Percentiles rank a stretch among this genome's conserved stretches.
These are phyloP conservation scores for Micrastur ruficollis DNA, from an alignment of 2,797 vertebrate species.

Conservation along the genomic window DNA sequence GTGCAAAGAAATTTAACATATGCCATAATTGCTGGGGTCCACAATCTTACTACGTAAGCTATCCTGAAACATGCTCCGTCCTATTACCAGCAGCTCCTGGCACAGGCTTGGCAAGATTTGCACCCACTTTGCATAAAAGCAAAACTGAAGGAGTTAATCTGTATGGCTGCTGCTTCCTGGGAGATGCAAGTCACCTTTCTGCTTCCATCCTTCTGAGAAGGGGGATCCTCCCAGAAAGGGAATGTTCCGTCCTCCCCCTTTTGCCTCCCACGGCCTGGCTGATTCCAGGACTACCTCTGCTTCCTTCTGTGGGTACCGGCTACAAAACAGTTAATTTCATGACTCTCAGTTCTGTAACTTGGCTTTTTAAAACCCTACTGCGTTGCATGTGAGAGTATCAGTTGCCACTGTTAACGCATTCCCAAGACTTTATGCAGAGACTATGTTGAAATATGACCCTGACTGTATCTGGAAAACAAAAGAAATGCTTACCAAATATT, in stretches of 20 bases:
- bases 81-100: not conserved
- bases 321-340: not conserved
- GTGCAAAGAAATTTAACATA: not conserved
- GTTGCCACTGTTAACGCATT: not conserved
- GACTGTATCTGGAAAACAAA: not conserved
- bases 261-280: not conserved
- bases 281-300: not conserved
- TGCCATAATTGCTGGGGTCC: not conserved
- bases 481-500: not conserved
- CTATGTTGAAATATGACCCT: not conserved
- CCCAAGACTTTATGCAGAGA: not conserved
- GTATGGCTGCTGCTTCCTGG: rapidly evolving
- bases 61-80: not conserved
- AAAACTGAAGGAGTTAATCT: not conserved
- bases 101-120: not conserved
- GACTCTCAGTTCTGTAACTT: not conserved
- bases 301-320: not conserved
- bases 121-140: not conserved
- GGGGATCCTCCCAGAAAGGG: not conserved
- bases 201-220: not conserved
- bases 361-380: not conserved
- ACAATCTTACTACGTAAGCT: not conserved
- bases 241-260: not conserved
- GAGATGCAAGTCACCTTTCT: not conserved
- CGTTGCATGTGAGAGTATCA: not conserved